Conservation (phyloP, 35 echinoderm and acorn worm species). For the Eucidaris tribuloides region DNA sequence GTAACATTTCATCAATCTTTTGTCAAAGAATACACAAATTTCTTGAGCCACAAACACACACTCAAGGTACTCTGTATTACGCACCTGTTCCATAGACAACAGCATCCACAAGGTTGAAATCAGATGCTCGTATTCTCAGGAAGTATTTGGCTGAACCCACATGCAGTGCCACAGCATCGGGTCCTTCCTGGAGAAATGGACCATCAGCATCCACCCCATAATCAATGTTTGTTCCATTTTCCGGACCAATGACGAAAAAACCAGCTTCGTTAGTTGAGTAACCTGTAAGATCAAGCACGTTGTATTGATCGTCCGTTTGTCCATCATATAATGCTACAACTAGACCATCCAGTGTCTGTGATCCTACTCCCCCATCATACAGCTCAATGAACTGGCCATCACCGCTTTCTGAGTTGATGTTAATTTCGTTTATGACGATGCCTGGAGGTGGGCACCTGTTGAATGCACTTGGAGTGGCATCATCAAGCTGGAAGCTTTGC, state of each 20-base stretch:
- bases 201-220: constrained; percentile 6
- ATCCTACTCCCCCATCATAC: constrained; percentile 58
- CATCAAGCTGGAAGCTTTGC: constrained; percentile 26
- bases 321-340: constrained; percentile 52
- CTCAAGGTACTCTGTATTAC: too few relatives aligned
- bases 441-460: constrained; percentile 61
- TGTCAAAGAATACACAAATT: too few relatives aligned
- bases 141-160: constrained; percentile 46
- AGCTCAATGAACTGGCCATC: constrained; percentile 73
- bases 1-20: too few relatives aligned
- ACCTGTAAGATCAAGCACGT: constrained; percentile 42
- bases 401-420: constrained; percentile 23
- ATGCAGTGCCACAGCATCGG: constrained; percentile 68
- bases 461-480: constrained; percentile 16
- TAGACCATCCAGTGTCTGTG: constrained; percentile 66
- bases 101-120: constrained; percentile 61
- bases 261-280: constrained; percentile 68
- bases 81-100: constrained; percentile 42
- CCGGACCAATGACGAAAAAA: constrained; percentile 48
- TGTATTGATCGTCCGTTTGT: neutral
- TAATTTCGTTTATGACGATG: constrained; percentile 84
- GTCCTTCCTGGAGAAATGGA: constrained; percentile 38
- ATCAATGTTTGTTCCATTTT: constrained; percentile 51
- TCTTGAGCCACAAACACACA: too few relatives aligned
- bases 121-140: neutral